Conservation (phyloP, 2,888 invertebrate species). For the Scaptomyza caliginosa region DNA sequence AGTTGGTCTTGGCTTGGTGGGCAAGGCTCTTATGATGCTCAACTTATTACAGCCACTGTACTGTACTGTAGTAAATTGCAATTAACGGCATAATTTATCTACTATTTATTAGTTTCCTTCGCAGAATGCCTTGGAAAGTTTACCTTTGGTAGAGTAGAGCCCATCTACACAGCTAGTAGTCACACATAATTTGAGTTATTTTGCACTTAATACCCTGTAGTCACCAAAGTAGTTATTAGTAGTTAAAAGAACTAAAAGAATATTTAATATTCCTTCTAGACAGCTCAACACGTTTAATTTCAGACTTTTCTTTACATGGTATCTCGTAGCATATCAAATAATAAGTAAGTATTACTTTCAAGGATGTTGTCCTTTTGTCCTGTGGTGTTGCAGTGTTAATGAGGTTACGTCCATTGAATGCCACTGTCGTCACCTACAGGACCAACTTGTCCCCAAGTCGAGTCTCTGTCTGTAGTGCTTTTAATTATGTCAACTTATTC, state of each 20-base stretch:
- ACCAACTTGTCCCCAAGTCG: slow-evolving; percentile 6
- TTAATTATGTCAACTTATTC: slow-evolving; percentile 62
- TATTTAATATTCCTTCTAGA: no score
- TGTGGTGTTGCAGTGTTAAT: slow-evolving; percentile 54
- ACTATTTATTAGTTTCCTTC: slow-evolving; percentile 12
- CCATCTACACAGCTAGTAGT: slow-evolving; percentile 12
- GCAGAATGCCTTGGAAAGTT: slow-evolving; percentile 20
- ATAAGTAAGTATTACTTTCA: not conserved
- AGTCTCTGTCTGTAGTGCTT: slow-evolving; percentile 31
- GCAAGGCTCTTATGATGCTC: no score
- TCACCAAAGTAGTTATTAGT: no score
- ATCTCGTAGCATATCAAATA: not conserved
- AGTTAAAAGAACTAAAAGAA: no score
- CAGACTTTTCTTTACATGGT: not conserved
- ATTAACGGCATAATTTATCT: slow-evolving; percentile 6
- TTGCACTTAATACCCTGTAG: slow-evolving; percentile 1
- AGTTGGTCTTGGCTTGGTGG: slow-evolving; percentile 2
- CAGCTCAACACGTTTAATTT: no score
- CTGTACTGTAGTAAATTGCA: slow-evolving; percentile 7
- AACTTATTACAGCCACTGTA: slow-evolving; percentile 12
- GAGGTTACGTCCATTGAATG: slow-evolving; percentile 53
- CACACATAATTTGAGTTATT: slow-evolving; percentile 32
- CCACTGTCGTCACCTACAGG: slow-evolving; percentile 22
- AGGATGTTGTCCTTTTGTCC: slow-evolving; percentile 22
- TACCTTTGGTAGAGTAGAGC: slow-evolving; percentile 14